Evolutionary conservation across 2,888 invertebrate genomes (phyloP), one percentile per base, ranked within the genome.

Genomic region (Spilosoma lubricipeda): DNA sequence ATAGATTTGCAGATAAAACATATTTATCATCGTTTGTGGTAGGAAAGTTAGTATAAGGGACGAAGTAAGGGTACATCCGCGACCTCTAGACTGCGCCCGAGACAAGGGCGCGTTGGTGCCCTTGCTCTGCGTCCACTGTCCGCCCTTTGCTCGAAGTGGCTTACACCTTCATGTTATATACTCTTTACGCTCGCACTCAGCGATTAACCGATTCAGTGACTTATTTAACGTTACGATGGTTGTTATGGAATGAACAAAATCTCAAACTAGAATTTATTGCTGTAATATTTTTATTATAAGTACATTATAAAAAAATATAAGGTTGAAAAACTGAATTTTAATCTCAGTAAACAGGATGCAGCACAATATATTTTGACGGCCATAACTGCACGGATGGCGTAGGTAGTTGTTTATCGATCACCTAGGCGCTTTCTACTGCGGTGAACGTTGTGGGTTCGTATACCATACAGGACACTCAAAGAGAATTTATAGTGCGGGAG

Each of bases 21-120:
- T 75, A 85, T 82, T 84, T 87, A 83, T 86, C 76, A 79, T 75
- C 78, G 83, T 79, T 77, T 77, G 79, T 79, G 81, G 79, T 66
- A 77, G 80, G 78, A 81, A 80, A 80, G 82, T 88, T 88, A 78
- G 85, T 86, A 81, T 86, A 82, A 86, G 89, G 90, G 89, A 86
- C 89, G 84, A 87, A 88, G 85, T 86, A 90, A 89, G 92, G 90
- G 91, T 92, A 92, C 91, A 93, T 93, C 91, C 92, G 89, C 91
- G 95, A 94, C 95, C 94, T 94, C 94, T 86, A 94, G 94, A 94
- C 94, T 93, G 88, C 91, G 93, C 89, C 93, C 92, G 88, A 89
- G 89, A 87, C 92, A 93, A 94, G 94, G 95, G 91, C 94, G 87
- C 75, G 80, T 82, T 73, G 74, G 79, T 91, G 95, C 92, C 95